Conservation (phyloP, 2,113 vertebrate species). For the Megaceryle torquata region DNA sequence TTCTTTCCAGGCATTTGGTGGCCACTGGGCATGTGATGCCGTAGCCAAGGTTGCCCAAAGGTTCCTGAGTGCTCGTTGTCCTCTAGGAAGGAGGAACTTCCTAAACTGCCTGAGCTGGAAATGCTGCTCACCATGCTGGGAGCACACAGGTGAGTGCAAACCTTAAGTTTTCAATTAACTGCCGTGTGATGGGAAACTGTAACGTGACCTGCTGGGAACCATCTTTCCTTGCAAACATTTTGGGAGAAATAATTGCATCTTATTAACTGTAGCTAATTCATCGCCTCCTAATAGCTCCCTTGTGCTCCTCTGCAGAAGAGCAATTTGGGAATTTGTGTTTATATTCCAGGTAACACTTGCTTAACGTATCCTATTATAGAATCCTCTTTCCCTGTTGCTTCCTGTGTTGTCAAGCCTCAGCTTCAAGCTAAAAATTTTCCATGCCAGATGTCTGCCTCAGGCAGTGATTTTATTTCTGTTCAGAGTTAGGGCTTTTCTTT, state of each 20-base stretch:
- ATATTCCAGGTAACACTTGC: background rate
- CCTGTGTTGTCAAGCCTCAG: background rate
- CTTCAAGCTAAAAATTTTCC: slow-evolving; percentile 39
- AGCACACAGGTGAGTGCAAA: background rate
- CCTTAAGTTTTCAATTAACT: background rate
- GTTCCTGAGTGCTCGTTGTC: background rate
- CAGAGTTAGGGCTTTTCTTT: background rate
- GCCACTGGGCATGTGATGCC: background rate
- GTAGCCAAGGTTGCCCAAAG: background rate
- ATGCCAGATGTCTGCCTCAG: slow-evolving; percentile 28
- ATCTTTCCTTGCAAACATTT: slow-evolving; percentile 7
- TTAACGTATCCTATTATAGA: background rate
- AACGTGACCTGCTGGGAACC: background rate
- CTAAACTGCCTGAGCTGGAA: background rate
- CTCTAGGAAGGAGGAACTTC: background rate
- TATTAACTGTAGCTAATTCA: slow-evolving; percentile 12
- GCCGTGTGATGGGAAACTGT: background rate
- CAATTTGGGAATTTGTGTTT: slow-evolving; percentile 9
- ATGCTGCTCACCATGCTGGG: background rate
- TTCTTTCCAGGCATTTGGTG: background rate
- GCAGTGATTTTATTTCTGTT: slow-evolving; percentile 17
- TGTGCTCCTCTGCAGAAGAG: background rate
- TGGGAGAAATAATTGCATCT: background rate
- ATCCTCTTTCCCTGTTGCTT: slow-evolving; percentile 15
- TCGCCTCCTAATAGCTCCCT: background rate